Percentiles rank a stretch among this genome's conserved stretches.
phyloP scores from a whole-genome alignment of 2,797 vertebrate species.

The Peromyscus attwateri region DNA sequence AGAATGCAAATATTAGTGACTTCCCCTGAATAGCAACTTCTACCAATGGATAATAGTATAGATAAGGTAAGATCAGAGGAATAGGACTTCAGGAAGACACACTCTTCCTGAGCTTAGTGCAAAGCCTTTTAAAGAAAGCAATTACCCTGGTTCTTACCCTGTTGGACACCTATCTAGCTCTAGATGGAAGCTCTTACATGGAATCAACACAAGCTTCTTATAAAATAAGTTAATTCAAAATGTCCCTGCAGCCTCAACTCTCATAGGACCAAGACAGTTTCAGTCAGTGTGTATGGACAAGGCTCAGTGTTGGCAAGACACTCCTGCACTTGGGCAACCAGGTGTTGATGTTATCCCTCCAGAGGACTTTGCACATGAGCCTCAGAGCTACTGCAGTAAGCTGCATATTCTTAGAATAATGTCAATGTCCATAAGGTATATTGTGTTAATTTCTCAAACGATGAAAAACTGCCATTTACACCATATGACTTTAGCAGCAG shows the following conservation, averaged over 20 bases:
- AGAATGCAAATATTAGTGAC: neutral
- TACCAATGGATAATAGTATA: neutral
- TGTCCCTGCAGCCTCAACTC: neutral
- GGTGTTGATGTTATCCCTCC: neutral
- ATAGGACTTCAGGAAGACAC: neutral
- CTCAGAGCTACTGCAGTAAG: neutral
- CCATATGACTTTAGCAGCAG: slow-evolving; percentile 53
- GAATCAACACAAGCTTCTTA: neutral
- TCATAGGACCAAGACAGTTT: neutral
- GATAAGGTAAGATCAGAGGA: neutral
- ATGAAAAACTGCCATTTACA: neutral
- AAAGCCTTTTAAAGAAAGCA: neutral
- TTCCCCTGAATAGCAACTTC: neutral
- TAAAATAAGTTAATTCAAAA: neutral
- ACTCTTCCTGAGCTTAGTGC: neutral
- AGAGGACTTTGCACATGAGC: neutral
- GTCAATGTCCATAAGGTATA: neutral
- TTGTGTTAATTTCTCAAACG: neutral
- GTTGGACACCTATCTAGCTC: neutral
- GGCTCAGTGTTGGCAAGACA: neutral
- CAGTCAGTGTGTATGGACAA: neutral
- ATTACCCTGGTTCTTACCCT: neutral
- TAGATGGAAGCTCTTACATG: neutral
- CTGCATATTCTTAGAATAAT: neutral
- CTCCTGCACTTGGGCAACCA: neutral